phyloP scores from a whole-genome alignment of 2,113 vertebrate genomes.

The Misgurnus mizolepis region DNA sequence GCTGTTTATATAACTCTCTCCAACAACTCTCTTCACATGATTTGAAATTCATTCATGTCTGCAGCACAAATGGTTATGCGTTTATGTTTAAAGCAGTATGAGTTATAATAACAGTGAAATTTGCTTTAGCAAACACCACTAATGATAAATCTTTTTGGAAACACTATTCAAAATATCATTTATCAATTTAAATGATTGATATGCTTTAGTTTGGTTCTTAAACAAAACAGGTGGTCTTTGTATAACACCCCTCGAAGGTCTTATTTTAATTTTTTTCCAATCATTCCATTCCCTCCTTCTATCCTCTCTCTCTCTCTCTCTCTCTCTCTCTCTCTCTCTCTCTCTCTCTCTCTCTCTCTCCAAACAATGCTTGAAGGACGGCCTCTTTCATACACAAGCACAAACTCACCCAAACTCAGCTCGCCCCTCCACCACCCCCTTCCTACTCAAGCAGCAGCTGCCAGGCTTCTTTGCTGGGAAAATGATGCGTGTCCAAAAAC shows the following conservation, averaged over 20 bases:
- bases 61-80: neutral
- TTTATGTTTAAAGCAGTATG: neutral
- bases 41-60: neutral
- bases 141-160: neutral
- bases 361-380: constrained; percentile 59
- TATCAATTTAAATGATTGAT: neutral
- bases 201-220: constrained; percentile 29
- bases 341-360: constrained; percentile 12
- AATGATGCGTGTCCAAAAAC: constrained; percentile 69
- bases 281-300: constrained; percentile 5
- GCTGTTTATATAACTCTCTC: neutral
- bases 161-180: neutral
- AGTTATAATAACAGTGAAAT: neutral
- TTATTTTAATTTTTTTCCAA: constrained; percentile 15
- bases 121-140: neutral
- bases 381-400: constrained; percentile 56
- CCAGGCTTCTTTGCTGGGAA: constrained; percentile 67
- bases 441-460: constrained; percentile 67
- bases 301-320: neutral
- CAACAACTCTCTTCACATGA: neutral
- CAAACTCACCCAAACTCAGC: constrained; percentile 43
- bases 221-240: constrained; percentile 41
- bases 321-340: constrained; percentile 12
- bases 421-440: constrained; percentile 18
- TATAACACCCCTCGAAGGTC: neutral